phyloP scores from a whole-genome alignment of 2,113 vertebrate species.

The Plestiodon gilberti region DNA sequence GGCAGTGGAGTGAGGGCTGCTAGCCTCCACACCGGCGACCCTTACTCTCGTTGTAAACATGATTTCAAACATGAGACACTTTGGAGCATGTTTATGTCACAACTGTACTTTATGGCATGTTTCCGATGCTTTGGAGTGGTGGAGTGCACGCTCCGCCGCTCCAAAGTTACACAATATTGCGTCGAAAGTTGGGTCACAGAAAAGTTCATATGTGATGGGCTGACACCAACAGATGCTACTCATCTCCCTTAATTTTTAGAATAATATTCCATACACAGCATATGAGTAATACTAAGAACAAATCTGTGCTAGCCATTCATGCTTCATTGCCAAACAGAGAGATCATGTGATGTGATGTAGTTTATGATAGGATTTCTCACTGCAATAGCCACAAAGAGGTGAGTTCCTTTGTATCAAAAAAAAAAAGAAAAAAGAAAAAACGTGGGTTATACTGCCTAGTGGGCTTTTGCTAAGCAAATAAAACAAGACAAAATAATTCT shows the following conservation, averaged over 20 bases:
- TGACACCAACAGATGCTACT: not conserved
- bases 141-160: too few relatives aligned
- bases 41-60: too few relatives aligned
- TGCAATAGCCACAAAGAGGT: conserved; percentile 27
- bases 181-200: not conserved
- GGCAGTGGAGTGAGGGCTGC: too few relatives aligned
- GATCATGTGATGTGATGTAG: not conserved
- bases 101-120: too few relatives aligned
- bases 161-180: too few relatives aligned
- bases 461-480: conserved; percentile 15
- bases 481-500: conserved; percentile 23
- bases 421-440: not conserved
- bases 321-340: conserved; percentile 1
- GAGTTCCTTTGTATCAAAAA: not conserved
- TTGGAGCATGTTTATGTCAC: too few relatives aligned
- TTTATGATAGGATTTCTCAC: conserved; percentile 4
- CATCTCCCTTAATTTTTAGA: not conserved
- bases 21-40: too few relatives aligned
- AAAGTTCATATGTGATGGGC: not conserved
- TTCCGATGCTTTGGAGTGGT: too few relatives aligned
- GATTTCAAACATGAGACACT: too few relatives aligned
- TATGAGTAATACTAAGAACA: not conserved
- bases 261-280: not conserved
- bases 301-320: not conserved
- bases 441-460: conserved; percentile 1